A percentile compares a stretch with the other conserved stretches of the same genome.
Conservation (phyloP, 2,797 vertebrate genomes). For the Schizopygopsis pylzovi region DNA sequence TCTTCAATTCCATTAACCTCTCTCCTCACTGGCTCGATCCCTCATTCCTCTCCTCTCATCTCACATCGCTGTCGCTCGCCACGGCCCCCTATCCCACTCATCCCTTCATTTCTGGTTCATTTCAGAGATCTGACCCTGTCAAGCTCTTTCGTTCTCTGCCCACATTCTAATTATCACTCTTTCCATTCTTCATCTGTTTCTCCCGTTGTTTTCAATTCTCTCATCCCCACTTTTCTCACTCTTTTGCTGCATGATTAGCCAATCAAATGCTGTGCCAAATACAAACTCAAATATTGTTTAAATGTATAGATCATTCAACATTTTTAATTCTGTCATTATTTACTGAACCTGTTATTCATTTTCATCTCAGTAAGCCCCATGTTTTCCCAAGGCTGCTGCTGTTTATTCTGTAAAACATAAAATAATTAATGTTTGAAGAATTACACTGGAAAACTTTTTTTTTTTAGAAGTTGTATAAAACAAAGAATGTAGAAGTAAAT, state of each 20-base stretch:
- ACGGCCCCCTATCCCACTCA: constrained; percentile 61
- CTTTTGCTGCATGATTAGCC: not conserved
- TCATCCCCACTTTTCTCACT: not conserved
- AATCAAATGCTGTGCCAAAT: not conserved
- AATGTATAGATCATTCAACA: not conserved
- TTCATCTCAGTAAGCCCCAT: not conserved
- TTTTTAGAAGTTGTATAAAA: no score
- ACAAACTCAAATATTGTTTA: not conserved
- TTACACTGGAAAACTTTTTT: no score
- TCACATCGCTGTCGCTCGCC: constrained; percentile 60
- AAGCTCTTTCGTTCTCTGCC: constrained; percentile 25
- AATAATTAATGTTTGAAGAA: not conserved
- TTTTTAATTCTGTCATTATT: not conserved
- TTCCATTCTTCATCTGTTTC: not conserved
- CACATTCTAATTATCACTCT: constrained; percentile 44
- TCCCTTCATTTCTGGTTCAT: constrained; percentile 69
- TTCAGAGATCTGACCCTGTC: constrained; percentile 61
- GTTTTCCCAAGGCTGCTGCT: not conserved
- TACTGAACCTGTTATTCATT: not conserved
- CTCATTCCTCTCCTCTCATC: constrained; percentile 40
- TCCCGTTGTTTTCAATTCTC: constrained; percentile 3
- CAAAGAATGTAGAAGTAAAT: no score
- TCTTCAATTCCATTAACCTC: constrained; percentile 78
- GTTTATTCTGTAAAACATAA: not conserved
- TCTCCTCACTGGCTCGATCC: constrained; percentile 61